Base-by-base conservation (phyloP, 2,797 vertebrate species). In the Petrocephalus sullivani region DNA sequence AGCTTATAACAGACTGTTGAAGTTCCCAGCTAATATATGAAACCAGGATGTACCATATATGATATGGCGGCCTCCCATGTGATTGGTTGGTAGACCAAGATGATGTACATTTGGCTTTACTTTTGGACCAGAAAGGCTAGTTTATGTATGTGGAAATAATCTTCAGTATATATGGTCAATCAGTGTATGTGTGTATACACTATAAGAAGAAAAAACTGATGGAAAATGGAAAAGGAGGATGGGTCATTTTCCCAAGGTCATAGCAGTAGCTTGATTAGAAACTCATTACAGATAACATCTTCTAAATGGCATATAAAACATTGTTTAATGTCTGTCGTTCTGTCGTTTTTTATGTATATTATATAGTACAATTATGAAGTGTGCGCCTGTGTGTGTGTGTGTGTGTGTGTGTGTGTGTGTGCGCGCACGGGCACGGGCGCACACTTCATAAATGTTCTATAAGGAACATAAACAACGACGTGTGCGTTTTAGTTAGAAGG, bases 11-110 rank as follows among this genome's bases (percentile, higher is more conserved):
- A 87, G 10, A 7, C 53, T 83, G 51, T 53, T 19, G 14, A 64
- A 78, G 88, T 90, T 56, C 53, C 6, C 28, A 57, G 54, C 51
- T 56, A 57, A 85, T 23, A 21, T 57, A 49, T 71, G 89, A 90
- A 81, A 90, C 19, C 93, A 94, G 96, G 96, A 96, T 95, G 85
- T 90, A 0, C 96, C 95, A 95, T 93, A 95, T 95, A 96, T 94
- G 95, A 95, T 6, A 90, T 89, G 89, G 86, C 78, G 53, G 57
- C 21, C 57, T 87, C 67, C 83, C 88, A 8, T 84, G 85, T 57
- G 86, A 88, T 85, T 89, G 86, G 81, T 46, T 84, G 78, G 61
- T 41, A 28, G 33, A 56, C 64, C 64, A 88, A 54, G 86, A 33
- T 51, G 61, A 71, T 82, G 57, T 33, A 82, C 84, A 64, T 75